Base-by-base conservation (phyloP, 2,797 vertebrate genomes). In the Halcyon badia region DNA sequence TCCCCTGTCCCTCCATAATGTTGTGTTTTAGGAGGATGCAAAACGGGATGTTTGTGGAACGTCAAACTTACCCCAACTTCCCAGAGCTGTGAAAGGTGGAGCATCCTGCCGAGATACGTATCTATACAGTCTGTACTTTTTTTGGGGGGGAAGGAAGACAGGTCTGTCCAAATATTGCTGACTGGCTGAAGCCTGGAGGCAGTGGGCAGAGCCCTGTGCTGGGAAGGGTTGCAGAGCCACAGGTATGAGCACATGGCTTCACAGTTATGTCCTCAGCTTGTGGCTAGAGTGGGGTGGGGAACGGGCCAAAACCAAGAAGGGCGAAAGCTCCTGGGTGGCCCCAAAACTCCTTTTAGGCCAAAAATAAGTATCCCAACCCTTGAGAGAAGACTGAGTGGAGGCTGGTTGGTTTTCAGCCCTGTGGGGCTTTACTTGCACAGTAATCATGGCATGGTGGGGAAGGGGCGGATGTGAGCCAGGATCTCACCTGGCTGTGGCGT, bases 241-340 rank as follows among this genome's bases (percentile, higher is more conserved):
- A 48, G 25, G 17, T 54, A 30, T 0, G 0, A 48, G 72, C 1
- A 1, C 25, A 9, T 0, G 0, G 52, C 35, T 87, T 79, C 87
- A 37, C 25, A 72, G 41, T 22, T 6, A 13, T 8, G 10, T 44
- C 17, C 81, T 87, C 46, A 62, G 11, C 30, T 83, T 83, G 56
- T 33, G 41, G 37, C 33, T 54, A 12, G 14, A 1, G 9, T 44
- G 19, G 15, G 35, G 9, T 5, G 25, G 26, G 14, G n/a, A 88
- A 57, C 10, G 39, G 51, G 60, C 71, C 37, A 71, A 88, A 93
- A 48, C 3, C 6, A 49, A 60, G 30, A 0, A 5, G n/a, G 33
- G 44, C 65, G 5, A 89, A 85, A 94, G 44, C 58, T 58, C 26
- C 49, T 81, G 11, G 6, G 31, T n/a, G 48, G n/a, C 57, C 10